Base-by-base conservation (phyloP, 1,140 invertebrate genomes). In the Lerema accius region DNA sequence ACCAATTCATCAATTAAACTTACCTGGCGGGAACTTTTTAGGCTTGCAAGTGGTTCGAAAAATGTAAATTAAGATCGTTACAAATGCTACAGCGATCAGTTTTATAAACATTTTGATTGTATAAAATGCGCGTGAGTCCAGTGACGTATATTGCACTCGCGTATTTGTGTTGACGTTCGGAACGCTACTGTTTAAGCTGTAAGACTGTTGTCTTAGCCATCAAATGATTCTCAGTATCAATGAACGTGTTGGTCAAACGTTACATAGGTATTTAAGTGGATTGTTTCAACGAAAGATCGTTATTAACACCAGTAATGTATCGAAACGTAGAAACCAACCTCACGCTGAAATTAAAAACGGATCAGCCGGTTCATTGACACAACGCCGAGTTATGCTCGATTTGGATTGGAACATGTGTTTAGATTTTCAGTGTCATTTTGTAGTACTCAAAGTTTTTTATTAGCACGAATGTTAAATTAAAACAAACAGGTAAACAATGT, bases 1-100 rank as follows among this genome's bases (percentile, higher is more conserved):
- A n/a, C n/a, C n/a, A n/a, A n/a, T 48, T 50, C 9, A 51, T 53
- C 28, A 35, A 19, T 19, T 13, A 55, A 55, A 63, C 50, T 23
- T 63, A 63, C 61, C 61, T 48, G 61, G 61, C 9, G 61, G 61
- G 14, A 28, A 63, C 11, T 63, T 63, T 55, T 28, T 55, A 5
- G 61, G 50, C 23, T 63, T 63, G 13, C 13, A 19, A 4, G 53
- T 46, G 55, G 50, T 63, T 42, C 45, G 43, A 7, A 63, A 46
- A 40, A 53, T 40, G 37, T 14, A 53, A 40, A 35, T 35, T 15
- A 23, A 13, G 17, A 19, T 6, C 11, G 32, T 35, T 53, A 53
- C 23, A n/a, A 40, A 4, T 5, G 50, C 50, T 53, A 53, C 16
- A 10, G 9, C 17, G 35, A 53, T 11, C 4, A 53, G 2, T 26